Evolutionary conservation across 2,797 vertebrate genomes (phyloP).

Genomic region (Sebastes hopkinsi): DNA sequence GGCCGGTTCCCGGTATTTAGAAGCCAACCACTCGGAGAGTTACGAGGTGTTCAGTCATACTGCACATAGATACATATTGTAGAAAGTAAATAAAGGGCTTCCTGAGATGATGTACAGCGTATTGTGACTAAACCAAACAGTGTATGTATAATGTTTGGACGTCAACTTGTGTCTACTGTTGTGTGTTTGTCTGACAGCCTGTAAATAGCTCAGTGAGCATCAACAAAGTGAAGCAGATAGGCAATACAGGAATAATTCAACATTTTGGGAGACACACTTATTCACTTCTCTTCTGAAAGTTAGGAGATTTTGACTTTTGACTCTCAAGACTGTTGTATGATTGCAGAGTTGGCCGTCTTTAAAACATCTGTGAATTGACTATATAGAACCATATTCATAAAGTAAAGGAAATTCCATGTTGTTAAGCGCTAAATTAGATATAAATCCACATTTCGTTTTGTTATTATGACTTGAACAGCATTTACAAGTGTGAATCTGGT

Average conservation of each 20-base stretch:
- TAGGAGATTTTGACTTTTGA: neutral
- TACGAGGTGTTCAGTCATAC: neutral
- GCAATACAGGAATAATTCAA: neutral
- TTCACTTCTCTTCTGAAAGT: neutral
- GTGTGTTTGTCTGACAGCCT: neutral
- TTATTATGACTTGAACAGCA: neutral
- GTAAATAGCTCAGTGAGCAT: neutral
- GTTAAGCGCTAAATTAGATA: too few relatives aligned
- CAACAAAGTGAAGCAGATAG: too few relatives aligned
- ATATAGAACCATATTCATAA: neutral
- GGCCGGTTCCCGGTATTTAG: neutral
- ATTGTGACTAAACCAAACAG: neutral
- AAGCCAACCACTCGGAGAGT: conserved; percentile 2
- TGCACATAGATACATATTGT: neutral
- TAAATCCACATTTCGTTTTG: neutral
- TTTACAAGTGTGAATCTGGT: neutral
- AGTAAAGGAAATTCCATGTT: neutral
- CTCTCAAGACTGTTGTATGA: neutral
- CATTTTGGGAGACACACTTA: neutral
- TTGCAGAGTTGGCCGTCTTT: neutral
- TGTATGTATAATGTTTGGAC: neutral
- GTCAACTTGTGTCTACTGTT: neutral
- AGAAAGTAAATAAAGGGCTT: neutral
- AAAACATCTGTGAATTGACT: neutral
- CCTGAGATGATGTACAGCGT: neutral